Base-by-base conservation (phyloP, 1,140 invertebrate genomes). In the Melitaea cinxia region DNA sequence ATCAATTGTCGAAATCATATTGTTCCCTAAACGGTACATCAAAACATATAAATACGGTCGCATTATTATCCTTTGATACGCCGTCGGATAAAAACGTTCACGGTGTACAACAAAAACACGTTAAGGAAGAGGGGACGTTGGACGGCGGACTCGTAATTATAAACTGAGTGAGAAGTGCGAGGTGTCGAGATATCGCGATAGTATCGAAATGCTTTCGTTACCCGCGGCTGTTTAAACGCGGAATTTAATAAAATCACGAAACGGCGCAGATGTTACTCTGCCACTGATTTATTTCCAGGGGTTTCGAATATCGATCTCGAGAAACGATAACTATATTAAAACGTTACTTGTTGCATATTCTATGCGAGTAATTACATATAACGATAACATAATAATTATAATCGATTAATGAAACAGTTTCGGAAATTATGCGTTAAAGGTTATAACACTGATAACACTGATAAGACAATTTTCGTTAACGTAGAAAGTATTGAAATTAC, bases 171-270 rank as follows among this genome's bases (percentile, higher is more conserved):
- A 37, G 28, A 39, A 65, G 26, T 65, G 42, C 42, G 77, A 83
- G 72, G 78, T 82, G 82, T 78, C 75, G 75, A 76, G 75, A 77
- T 72, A 75, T 73, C 76, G 72, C 75, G 81, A 88, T 88, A 81
- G 66, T 77, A 84, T 84, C 83, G 73, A 69, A 79, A 56, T 72
- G 63, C 71, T 72, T 72, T 66, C 37, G 37, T 63, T 75, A 78
- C 76, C 72, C 73, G 49, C 65, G 67, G 71, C 58, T 72, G 67
- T 84, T 82, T 85, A 81, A 82, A 78, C 77, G 72, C 6, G 68
- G 73, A 83, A 84, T 84, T 84, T 80, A 88, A 88, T 88, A 84
- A 85, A 84, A 81, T 72, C 70, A 65, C 73, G 75, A 70, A 75
- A 57, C 61, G 59, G 56, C 60, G 63, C 66, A 54, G 71, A 69